Percentiles rank a stretch among this genome's conserved stretches.
phyloP scores from a whole-genome alignment of 2,113 vertebrate species.

The Abramis brama region DNA sequence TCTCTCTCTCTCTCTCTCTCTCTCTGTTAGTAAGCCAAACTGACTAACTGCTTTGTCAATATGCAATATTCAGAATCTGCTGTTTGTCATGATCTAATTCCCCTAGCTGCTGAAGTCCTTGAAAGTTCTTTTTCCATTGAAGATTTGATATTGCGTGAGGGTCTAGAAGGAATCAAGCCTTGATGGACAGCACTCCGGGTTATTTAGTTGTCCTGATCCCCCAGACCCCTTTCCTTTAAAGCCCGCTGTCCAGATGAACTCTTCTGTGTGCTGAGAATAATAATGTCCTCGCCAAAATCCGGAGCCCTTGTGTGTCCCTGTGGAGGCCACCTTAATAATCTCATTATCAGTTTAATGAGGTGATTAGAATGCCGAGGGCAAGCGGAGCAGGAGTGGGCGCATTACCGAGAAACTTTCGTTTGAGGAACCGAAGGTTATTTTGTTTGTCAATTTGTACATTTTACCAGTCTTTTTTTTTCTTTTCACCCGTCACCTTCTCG shows the following conservation, averaged over 20 bases:
- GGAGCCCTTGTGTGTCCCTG: constrained; percentile 21
- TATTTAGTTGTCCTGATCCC: constrained; percentile 14
- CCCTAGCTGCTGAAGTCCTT: constrained; percentile 10
- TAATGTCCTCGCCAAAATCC: constrained; percentile 10
- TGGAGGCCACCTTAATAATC: constrained; percentile 50
- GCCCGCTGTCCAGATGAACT: constrained; percentile 48
- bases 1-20: too few relatives aligned
- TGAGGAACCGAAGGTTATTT: constrained; percentile 21
- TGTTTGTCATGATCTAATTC: background rate
- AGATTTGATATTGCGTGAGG: background rate
- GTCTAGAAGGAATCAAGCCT: background rate
- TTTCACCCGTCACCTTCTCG: background rate
- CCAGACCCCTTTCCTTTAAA: constrained; percentile 6
- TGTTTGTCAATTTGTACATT: constrained; percentile 8
- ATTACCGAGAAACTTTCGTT: constrained; percentile 10
- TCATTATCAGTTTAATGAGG: constrained; percentile 56
- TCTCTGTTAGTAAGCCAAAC: background rate
- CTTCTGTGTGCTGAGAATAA: constrained; percentile 37
- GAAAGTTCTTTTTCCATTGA: constrained; percentile 7
- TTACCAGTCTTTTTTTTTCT: background rate
- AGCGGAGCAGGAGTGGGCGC: background rate
- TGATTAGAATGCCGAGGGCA: constrained; percentile 52
- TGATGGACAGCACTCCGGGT: constrained; percentile 1
- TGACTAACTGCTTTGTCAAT: background rate
- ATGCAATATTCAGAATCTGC: constrained; percentile 23